Conservation (phyloP, 2,113 vertebrate genomes). For the Halcyon malimbica region DNA sequence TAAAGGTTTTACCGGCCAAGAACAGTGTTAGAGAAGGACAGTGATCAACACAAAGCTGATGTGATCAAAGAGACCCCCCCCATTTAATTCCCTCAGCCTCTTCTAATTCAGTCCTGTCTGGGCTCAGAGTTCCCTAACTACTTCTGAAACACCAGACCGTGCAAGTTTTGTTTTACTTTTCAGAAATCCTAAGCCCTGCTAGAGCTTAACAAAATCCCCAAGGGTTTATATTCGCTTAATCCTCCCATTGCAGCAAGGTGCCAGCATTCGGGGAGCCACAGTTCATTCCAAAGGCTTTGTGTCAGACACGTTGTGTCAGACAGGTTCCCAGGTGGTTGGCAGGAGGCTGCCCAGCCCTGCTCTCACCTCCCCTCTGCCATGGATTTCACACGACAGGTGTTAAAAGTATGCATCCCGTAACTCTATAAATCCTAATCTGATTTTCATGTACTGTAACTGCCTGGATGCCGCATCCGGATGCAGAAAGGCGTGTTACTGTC, state of each 20-base stretch:
- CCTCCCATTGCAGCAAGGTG: neutral
- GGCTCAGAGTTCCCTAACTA: neutral
- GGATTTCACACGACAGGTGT: neutral
- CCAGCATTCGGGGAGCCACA: accelerated
- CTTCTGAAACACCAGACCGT: neutral
- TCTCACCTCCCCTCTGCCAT: neutral
- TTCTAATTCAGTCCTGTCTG: neutral
- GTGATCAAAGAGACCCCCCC: neutral
- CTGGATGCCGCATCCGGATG: neutral
- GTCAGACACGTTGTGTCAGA: neutral
- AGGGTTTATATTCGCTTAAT: neutral
- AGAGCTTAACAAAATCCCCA: neutral
- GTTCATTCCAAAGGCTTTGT: neutral
- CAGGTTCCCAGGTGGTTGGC: neutral
- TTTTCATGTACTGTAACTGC: neutral
- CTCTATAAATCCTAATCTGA: too few species aligned
- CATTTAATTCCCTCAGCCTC: neutral
- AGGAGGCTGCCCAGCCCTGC: neutral
- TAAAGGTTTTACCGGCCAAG: neutral
- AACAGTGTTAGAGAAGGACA: neutral
- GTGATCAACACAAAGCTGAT: neutral
- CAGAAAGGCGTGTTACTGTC: neutral
- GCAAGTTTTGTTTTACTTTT: slow-evolving; percentile 5
- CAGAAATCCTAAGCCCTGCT: neutral
- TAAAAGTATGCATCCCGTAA: accelerated